These are phyloP conservation scores for Charadrius vociferus DNA, from an alignment of 2,113 vertebrate genomes.

Conservation along the genomic window DNA sequence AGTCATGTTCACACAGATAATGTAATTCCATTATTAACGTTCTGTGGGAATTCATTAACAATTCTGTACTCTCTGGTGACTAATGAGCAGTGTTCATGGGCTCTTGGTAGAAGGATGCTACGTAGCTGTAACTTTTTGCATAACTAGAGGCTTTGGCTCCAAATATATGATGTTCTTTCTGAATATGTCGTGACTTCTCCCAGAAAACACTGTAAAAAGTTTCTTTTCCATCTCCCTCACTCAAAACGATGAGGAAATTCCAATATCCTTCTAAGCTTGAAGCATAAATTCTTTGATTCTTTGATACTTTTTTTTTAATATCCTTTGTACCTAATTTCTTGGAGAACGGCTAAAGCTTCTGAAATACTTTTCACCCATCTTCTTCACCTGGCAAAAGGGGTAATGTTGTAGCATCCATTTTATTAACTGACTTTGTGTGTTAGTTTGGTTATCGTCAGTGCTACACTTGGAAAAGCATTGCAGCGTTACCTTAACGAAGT, in stretches of 20 bases:
- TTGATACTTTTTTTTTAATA: not conserved
- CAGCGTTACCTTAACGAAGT: not conserved
- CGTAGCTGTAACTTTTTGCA: rapidly evolving
- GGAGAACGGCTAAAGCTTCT: not conserved
- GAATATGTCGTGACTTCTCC: not conserved
- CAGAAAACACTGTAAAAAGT: not conserved
- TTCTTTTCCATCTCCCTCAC: not conserved
- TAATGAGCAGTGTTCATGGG: rapidly evolving
- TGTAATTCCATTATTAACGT: rapidly evolving
- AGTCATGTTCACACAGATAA: rapidly evolving
- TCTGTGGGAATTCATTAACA: not conserved
- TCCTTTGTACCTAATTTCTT: not conserved
- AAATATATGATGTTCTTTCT: not conserved
- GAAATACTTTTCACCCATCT: not conserved
- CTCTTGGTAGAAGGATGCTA: not conserved
- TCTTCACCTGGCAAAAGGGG: not conserved
- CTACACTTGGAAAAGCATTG: not conserved
- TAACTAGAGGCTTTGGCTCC: not conserved
- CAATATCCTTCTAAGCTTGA: not conserved
- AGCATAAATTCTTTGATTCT: not conserved
- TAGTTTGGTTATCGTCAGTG: not conserved
- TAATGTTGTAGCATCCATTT: not conserved
- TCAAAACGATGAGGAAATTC: not conserved
- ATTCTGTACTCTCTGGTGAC: not conserved
- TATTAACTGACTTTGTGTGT: no score